Evolutionary conservation across 2,888 invertebrate species (phyloP), one percentile per base, ranked within the genome.

Genomic region (Cryptops parisi): DNA sequence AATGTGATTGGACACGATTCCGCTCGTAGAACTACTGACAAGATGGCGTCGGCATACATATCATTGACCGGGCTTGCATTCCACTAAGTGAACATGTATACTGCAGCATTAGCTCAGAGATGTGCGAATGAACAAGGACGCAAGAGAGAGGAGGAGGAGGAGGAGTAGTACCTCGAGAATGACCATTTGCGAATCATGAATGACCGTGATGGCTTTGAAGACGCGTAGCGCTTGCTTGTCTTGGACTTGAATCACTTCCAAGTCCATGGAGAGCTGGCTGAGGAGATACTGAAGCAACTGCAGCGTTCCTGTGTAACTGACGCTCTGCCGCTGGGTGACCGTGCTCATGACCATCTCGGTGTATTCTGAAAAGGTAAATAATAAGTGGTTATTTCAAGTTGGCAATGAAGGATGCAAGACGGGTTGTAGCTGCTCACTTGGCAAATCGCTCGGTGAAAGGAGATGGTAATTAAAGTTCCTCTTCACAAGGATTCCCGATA

Each of bases 391-490:
- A 44, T 5, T 19, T 22, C n/a, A 22, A 2, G 25, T 45, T 45
- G n/a, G 9, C 33, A 15, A 33, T 9, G 33, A 33, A 33, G 17
- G 17, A 17, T 44, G 44, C 44, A 19, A 9, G 17, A 15, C 17
- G 12, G 15, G n/a, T n/a, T n/a, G n/a, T n/a, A 33, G 33, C 15
- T 43, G 53, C 77, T 75, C 66, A 83, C 84, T 94, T 58, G 87
- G 81, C 22, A 98, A 74, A 71, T 99, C 98, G 2, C 79, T 76
- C 0, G 97, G 85, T 2, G 88, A 83, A 59, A 99, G 72, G 52
- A 99, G 78, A 68, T 97, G 94, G 68, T 97, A 98, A 71, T 93
- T 96, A 68, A 98, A 99, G 71, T 98, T 97, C 54, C 96, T 76
- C 69, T 96, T 96, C 2, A 98, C 91, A 41, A 98, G 74, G 55